Conservation (phyloP, 1,140 invertebrate genomes). For the Patella vulgata region DNA sequence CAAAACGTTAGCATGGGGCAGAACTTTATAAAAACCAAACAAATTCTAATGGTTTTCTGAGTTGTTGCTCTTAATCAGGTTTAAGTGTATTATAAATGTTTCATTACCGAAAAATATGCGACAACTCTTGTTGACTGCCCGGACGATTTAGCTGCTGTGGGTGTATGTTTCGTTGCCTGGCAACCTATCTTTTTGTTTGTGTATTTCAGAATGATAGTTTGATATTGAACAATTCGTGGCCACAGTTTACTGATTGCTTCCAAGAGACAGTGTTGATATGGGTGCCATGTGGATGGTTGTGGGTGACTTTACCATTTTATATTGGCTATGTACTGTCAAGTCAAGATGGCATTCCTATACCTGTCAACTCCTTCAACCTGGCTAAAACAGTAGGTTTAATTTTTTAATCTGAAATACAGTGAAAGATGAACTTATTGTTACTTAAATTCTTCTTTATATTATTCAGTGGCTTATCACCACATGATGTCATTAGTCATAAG, state of each 20-base stretch:
- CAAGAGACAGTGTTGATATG: slow-evolving; percentile 80
- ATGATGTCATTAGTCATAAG: neutral
- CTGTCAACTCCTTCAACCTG: slow-evolving; percentile 18
- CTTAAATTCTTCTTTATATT: neutral
- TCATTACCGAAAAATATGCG: too few relatives aligned
- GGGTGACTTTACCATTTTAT: slow-evolving; percentile 81
- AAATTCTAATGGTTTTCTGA: too few relatives aligned
- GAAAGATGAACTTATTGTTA: neutral
- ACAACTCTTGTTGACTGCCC: too few relatives aligned
- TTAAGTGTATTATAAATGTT: too few relatives aligned
- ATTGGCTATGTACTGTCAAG: slow-evolving; percentile 47
- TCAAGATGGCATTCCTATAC: neutral
- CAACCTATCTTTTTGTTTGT: too few relatives aligned
- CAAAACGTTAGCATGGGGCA: too few relatives aligned
- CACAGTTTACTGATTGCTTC: slow-evolving; percentile 45
- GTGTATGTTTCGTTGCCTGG: too few relatives aligned
- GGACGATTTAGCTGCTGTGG: too few relatives aligned
- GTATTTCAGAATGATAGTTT: slow-evolving; percentile 26
- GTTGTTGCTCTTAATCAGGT: too few relatives aligned
- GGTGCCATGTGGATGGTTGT: slow-evolving; percentile 86
- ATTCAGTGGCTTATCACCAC: neutral
- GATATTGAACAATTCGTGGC: slow-evolving; percentile 74
- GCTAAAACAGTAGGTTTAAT: slow-evolving; percentile 43
- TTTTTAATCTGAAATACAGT: too few relatives aligned
- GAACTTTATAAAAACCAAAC: too few relatives aligned